Evolutionary conservation across 2,113 vertebrate species (phyloP).

Genomic region (Labeo catla): DNA sequence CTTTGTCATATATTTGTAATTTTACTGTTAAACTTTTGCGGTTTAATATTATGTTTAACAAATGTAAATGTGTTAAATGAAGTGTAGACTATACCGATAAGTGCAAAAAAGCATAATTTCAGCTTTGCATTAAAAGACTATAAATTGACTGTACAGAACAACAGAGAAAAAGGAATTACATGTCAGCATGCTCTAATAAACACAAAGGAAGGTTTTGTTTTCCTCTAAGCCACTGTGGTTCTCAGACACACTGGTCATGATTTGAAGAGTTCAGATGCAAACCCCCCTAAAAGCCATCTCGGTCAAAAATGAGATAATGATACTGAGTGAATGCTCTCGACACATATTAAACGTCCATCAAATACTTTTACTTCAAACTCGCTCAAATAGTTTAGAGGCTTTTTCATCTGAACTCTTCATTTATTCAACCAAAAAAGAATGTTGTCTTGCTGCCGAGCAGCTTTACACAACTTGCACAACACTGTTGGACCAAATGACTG

Average conservation of each 20-base stretch:
- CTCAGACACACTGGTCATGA: not conserved
- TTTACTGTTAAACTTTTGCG: not conserved
- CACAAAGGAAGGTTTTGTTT: not conserved
- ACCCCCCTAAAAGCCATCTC: no score
- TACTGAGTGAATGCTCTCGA: no score
- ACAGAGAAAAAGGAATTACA: not conserved
- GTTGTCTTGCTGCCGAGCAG: not conserved
- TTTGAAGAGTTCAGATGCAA: not conserved
- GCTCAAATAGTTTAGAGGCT: no score
- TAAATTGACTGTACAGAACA: not conserved
- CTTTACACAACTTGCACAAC: not conserved
- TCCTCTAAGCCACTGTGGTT: slow-evolving; percentile 35
- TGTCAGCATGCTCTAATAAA: not conserved
- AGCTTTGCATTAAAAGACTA: not conserved
- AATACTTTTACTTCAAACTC: no score
- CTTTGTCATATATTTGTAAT: not conserved
- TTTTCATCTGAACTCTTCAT: no score
- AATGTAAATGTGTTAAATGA: not conserved
- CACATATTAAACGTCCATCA: no score
- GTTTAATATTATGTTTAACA: not conserved
- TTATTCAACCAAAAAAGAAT: slow-evolving; percentile 7
- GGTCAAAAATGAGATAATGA: no score
- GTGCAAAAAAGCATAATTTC: no score
- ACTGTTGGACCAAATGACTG: not conserved
- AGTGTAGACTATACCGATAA: not conserved